Conservation (phyloP, 2,113 vertebrate species). For the Erythrolamprus reginae region DNA sequence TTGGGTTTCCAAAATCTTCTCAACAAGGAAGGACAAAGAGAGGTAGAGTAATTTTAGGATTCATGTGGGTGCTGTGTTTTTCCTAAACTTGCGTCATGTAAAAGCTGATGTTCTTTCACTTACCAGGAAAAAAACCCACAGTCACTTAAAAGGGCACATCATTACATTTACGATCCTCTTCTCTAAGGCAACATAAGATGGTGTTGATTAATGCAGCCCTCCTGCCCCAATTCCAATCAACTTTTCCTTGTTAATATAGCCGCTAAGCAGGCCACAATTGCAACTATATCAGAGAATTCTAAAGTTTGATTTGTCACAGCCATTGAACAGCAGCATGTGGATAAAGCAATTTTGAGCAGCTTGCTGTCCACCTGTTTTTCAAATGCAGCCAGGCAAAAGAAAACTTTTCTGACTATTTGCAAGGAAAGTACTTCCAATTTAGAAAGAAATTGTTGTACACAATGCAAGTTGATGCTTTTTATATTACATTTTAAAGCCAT, state of each 20-base stretch:
- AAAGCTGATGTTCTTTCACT: neutral
- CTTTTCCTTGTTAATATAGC: constrained; percentile 17
- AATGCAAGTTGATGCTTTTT: constrained; percentile 30
- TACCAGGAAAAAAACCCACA: neutral
- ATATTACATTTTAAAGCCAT: constrained; percentile 34
- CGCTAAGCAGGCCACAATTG: neutral
- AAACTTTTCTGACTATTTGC: constrained; percentile 65
- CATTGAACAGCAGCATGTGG: constrained; percentile 24
- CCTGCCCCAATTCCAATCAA: neutral
- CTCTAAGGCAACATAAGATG: constrained; percentile 19
- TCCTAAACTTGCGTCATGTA: neutral
- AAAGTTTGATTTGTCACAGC: constrained; percentile 52
- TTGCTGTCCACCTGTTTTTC: constrained; percentile 58
- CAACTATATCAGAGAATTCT: constrained; percentile 34
- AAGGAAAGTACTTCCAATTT: constrained; percentile 61
- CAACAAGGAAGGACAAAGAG: neutral
- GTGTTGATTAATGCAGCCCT: constrained; percentile 15
- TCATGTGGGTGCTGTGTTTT: neutral
- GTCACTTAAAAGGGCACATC: neutral
- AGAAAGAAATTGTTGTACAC: constrained; percentile 52
- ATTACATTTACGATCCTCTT: constrained; percentile 36
- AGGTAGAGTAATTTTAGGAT: neutral
- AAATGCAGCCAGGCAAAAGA: constrained; percentile 56
- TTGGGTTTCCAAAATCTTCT: neutral
- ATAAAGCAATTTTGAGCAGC: constrained; percentile 53